phyloP scores from a whole-genome alignment of 2,888 invertebrate species.

The Tanaodytes sp. region DNA sequence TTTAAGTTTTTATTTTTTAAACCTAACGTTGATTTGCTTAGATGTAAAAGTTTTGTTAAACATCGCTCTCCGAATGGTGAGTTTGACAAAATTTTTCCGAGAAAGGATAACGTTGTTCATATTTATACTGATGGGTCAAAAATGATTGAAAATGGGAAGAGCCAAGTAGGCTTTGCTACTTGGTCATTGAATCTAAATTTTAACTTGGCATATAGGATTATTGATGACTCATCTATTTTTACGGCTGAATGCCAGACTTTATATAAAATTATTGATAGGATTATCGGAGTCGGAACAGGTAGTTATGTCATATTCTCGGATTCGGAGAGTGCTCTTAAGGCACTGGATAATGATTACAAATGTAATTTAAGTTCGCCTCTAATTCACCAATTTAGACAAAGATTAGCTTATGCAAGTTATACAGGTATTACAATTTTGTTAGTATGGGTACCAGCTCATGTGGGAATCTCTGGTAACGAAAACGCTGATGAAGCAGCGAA shows the following conservation, averaged over 20 bases:
- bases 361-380: not conserved
- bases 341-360: constrained; percentile 7
- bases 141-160: not conserved
- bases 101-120: not conserved
- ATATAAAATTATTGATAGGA: not conserved
- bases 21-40: constrained; percentile 3
- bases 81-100: constrained; percentile 7
- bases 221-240: constrained; percentile 1
- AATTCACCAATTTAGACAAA: constrained; percentile 5
- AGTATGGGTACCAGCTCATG: constrained; percentile 29
- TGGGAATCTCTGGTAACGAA: constrained; percentile 25
- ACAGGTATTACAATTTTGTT: not conserved
- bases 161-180: constrained; percentile 2
- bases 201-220: not conserved
- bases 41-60: not conserved
- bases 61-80: not conserved
- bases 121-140: constrained; percentile 18
- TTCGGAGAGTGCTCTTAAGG: constrained; percentile 16
- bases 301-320: constrained; percentile 15
- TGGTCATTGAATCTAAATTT: not conserved
- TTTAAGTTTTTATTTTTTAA: constrained; percentile 15
- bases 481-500: constrained; percentile 21
- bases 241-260: constrained; percentile 14
- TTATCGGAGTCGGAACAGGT: constrained; percentile 8
- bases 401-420: not conserved